Evolutionary conservation across 2,888 invertebrate genomes (phyloP), one percentile per base, ranked within the genome.

Genomic region (Ophioninae sp.): DNA sequence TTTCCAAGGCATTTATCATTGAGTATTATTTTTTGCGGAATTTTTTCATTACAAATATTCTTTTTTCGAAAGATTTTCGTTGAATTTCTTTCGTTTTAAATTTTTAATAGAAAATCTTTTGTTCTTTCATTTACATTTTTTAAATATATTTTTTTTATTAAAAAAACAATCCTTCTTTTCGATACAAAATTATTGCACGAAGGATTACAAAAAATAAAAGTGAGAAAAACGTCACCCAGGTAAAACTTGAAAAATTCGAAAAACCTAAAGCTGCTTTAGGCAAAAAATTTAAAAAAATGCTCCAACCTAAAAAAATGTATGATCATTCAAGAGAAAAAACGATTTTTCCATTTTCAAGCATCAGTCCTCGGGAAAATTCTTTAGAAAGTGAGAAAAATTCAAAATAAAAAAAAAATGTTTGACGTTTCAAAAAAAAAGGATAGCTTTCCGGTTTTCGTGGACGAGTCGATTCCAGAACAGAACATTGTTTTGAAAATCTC

Each of bases 401-500:
- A 30, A 30, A 30, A 30, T 30, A 2, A 30, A 9, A 3, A 10
- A 51, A 51, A 51, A 51, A 17, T 17, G 17, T 17, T 13, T 10
- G 23, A 63, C 13, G 3, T 23, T 63, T 13, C 22, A 61, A 63
- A 63, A 63, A 22, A 41, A 9, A 41, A 41, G 17, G 13, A 51
- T 13, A 17, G 6, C 13, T 51, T 41, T 41, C 13, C 51, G 13
- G 13, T 17, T 17, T 51, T 51, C 51, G 17, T 51, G 13, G 51
- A 13, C 17, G 1, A 10, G 51, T 51, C 51, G 51, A 51, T 10
- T 51, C 10, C 22, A 64, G n/a, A 20, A 37, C 44, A 22, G 23
- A n/a, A 63, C 22, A 6, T n/a, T n/a, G 73, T 39, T 51, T n/a
- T 64, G 64, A 64, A 51, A 41, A 74, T 74, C 51, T 20, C 64